Evolutionary conservation across 2,888 invertebrate genomes (phyloP).

Genomic region (Ophioninae sp.): DNA sequence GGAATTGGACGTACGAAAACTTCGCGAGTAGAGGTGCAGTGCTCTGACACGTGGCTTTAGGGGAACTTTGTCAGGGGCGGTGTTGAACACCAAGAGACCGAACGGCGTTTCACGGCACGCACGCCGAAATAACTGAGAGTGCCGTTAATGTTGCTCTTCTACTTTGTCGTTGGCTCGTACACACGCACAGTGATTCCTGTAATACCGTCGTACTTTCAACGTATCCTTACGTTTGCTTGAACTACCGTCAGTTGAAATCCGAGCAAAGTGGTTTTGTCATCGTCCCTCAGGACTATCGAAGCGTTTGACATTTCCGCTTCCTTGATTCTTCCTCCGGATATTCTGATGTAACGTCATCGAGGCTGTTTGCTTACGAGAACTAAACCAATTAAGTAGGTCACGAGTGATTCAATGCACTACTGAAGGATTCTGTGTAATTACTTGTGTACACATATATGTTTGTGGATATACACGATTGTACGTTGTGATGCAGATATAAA

Average conservation of each 20-base stretch:
- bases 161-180: conserved; percentile 22
- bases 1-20: conserved; percentile 46
- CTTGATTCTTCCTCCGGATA: background rate
- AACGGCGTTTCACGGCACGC: conserved; percentile 46
- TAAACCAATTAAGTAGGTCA: conserved; percentile 17
- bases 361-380: conserved; percentile 11
- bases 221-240: background rate
- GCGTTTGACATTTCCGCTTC: background rate
- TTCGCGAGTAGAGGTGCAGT: conserved; percentile 61
- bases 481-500: background rate
- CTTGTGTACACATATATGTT: background rate
- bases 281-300: background rate
- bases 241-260: background rate
- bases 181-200: background rate
- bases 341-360: background rate
- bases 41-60: conserved; percentile 68
- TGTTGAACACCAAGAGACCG: conserved; percentile 34
- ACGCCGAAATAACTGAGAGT: conserved; percentile 41
- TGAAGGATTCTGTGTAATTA: background rate
- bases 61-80: conserved; percentile 56
- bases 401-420: conserved; percentile 13
- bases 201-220: conserved; percentile 8
- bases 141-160: conserved; percentile 23
- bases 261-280: background rate
- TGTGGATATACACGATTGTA: background rate